Base-by-base conservation (phyloP, 37 sponge, comb jelly and placozoan species). In the Ianthella basta region DNA sequence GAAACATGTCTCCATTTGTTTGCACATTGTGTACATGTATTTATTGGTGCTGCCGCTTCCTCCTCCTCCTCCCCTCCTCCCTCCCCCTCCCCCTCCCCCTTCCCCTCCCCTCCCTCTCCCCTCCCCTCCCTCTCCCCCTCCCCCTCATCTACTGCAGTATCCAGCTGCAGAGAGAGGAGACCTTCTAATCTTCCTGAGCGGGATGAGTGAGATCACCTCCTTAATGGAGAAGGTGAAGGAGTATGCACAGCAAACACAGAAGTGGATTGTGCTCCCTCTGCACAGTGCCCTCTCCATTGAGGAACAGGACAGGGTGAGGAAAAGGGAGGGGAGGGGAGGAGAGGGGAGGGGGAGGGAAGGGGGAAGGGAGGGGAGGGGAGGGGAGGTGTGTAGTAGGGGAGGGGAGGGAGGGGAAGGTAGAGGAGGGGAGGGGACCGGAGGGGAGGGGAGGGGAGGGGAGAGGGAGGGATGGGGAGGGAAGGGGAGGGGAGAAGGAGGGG, bases 221-320 rank as follows among this genome's bases (percentile, higher is more conserved):
- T 64, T 97, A 0, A 86, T 92, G 72, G 95, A 97, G 61, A 92
- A 90, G 55, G 91, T 89, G 12, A 89, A 88, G 79, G 64, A 80
- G 44, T 97, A 97, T 50, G 97, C 93, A 33, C 80, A 83, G 40
- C 86, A 85, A 67, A 92, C 92, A 1, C 77, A 81, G 55, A 63
- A 79, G 37, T 97, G 97, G 97, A 90, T 92, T 14, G 78, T 91
- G 0, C 86, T 97, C 2, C 93, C 97, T 33, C 82, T 97, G 0
- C 97, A 97, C 91, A 94, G 95, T 60, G 89, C 97, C 53, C 93
- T 97, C 54, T 97, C 97, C 56, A 91, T 97, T 55, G 93, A 94
- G 79, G 95, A 97, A 56, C 97, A 97, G 60, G 95, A 97, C 73
- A 90, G 86, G 80, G 96, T 95, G 41, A 80, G 64, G 37, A 29